Percentiles rank a stretch among this genome's conserved stretches.
Conservation (phyloP, 1,140 invertebrate species). For the Hyles vespertilio region DNA sequence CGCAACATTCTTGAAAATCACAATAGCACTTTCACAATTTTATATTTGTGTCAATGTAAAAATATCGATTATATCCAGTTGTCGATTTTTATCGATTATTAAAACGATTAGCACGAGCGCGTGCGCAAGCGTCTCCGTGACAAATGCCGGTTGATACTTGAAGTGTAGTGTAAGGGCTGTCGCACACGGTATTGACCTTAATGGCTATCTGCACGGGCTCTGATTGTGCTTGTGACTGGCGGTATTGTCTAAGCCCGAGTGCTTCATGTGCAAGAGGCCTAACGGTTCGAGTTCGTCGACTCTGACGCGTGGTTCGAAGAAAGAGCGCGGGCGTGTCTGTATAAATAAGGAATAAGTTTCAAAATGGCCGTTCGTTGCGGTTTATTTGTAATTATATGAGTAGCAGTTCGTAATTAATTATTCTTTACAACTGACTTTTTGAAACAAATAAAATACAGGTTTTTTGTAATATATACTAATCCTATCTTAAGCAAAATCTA, state of each 20-base stretch:
- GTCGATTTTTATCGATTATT: neutral
- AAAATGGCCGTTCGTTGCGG: too few species aligned
- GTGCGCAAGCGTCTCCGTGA: conserved; percentile 3
- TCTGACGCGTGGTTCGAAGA: neutral
- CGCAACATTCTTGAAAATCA: neutral
- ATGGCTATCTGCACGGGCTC: neutral
- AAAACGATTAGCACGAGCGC: neutral
- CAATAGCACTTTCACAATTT: neutral
- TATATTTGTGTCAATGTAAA: too few species aligned
- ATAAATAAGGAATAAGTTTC: too few species aligned
- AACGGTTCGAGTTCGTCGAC: conserved; percentile 9
- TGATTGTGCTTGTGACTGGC: neutral
- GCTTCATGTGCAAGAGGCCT: neutral
- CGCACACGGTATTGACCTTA: conserved; percentile 1
- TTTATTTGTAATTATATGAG: too few species aligned
- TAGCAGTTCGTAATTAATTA: too few species aligned
- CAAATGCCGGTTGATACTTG: conserved; percentile 1
- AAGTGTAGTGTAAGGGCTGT: neutral
- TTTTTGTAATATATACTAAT: too few species aligned
- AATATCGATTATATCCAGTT: too few species aligned
- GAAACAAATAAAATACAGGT: too few species aligned
- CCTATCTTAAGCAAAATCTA: too few species aligned
- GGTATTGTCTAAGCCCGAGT: neutral
- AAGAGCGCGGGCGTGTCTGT: neutral
- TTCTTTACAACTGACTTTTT: too few species aligned